These are phyloP conservation scores for Scolopax bukidnonensis DNA, from an alignment of 2,797 vertebrate genomes.

Conservation along the genomic window DNA sequence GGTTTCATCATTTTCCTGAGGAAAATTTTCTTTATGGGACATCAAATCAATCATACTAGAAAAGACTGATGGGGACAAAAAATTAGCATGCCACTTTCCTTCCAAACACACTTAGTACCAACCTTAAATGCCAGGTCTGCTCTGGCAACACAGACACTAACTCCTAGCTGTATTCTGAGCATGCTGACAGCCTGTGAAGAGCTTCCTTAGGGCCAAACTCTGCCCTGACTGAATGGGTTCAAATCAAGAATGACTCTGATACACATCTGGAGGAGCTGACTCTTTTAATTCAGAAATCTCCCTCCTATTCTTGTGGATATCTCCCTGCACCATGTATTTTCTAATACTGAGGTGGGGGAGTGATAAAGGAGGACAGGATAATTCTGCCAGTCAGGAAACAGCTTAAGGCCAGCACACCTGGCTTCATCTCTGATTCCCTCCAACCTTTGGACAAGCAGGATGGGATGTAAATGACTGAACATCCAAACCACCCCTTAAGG, in stretches of 20 bases:
- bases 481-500: not conserved
- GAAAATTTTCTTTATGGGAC: not conserved
- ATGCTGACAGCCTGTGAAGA: not conserved
- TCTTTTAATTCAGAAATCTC: not conserved
- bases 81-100: not conserved
- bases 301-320: not conserved
- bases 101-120: not conserved
- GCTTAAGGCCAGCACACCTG: not conserved
- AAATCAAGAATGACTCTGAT: not conserved
- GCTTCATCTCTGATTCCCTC: not conserved
- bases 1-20: not conserved
- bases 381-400: not conserved
- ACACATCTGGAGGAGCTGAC: not conserved
- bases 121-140: not conserved
- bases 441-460: not conserved
- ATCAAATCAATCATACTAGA: not conserved
- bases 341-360: not conserved
- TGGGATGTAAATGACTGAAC: rapidly evolving
- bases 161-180: not conserved
- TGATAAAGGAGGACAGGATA: not conserved
- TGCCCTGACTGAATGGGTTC: not conserved
- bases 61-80: not conserved
- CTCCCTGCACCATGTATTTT: not conserved
- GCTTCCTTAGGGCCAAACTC: not conserved
- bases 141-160: not conserved